phyloP scores from a whole-genome alignment of 2,888 invertebrate species.

The Eupithecia insigniata region DNA sequence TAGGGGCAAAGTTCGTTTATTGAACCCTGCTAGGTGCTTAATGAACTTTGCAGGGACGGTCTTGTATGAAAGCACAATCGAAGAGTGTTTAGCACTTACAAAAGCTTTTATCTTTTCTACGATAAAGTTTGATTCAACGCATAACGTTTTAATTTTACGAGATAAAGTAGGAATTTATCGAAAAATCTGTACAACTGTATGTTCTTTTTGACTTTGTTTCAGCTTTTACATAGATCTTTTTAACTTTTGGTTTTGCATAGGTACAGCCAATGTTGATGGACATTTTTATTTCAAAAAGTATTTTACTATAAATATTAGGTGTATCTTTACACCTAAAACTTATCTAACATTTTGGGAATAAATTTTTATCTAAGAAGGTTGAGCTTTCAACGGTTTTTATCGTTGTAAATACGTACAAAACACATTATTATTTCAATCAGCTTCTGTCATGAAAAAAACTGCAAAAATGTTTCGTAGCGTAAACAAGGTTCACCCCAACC shows the following conservation, averaged over 20 bases:
- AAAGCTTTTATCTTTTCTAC: not conserved
- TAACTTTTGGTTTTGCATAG: too few species aligned
- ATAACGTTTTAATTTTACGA: not conserved
- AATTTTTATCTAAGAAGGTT: too few species aligned
- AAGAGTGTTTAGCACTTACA: not conserved
- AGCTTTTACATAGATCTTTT: not conserved
- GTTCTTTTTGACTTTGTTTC: not conserved
- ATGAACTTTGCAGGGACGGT: not conserved
- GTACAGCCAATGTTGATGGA: too few species aligned
- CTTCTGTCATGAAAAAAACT: not conserved
- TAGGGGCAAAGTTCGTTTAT: not conserved
- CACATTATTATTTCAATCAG: not conserved
- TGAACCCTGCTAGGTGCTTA: constrained; percentile 6
- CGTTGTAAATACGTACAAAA: not conserved
- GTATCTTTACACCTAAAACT: too few species aligned
- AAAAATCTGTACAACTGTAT: not conserved
- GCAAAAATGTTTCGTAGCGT: not conserved
- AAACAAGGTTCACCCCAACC: not conserved
- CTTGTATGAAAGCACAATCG: not conserved
- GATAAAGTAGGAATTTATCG: not conserved
- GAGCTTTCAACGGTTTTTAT: not conserved
- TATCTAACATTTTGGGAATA: too few species aligned
- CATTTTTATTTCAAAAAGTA: too few species aligned
- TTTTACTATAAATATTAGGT: too few species aligned
- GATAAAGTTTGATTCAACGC: not conserved